phyloP scores from a whole-genome alignment of 2,113 vertebrate genomes.

The Seriola rivoliana region DNA sequence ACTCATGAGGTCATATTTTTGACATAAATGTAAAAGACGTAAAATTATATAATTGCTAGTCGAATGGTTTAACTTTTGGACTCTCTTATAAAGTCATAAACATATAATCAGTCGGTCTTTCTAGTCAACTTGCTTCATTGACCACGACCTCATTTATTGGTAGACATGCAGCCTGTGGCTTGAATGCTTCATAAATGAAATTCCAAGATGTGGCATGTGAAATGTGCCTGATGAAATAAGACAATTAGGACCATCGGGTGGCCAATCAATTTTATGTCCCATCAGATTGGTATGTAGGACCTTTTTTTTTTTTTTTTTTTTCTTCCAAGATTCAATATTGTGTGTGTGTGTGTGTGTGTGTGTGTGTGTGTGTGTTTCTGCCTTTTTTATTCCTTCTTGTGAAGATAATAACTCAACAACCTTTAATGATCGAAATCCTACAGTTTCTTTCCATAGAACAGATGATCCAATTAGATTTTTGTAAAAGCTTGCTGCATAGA shows the following conservation, averaged over 20 bases:
- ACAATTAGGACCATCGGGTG: background rate
- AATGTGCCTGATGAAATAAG: background rate
- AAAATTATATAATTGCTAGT: background rate
- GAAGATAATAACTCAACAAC: slow-evolving; percentile 16
- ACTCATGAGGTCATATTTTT: background rate
- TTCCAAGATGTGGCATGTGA: background rate
- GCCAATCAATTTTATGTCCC: slow-evolving; percentile 23
- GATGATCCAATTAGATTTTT: slow-evolving; percentile 49
- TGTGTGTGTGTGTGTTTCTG: background rate
- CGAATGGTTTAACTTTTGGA: background rate
- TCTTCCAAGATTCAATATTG: background rate
- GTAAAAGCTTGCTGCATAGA: slow-evolving; percentile 45
- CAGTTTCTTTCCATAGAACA: background rate
- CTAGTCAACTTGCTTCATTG: background rate
- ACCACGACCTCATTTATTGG: background rate
- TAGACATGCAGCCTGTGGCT: background rate
- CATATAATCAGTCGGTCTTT: background rate
- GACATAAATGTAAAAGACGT: background rate
- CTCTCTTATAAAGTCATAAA: background rate
- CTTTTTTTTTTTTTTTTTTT: background rate
- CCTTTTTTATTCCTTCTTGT: slow-evolving; percentile 2
- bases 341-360: background rate
- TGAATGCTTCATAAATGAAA: slow-evolving; percentile 4
- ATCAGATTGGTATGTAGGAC: background rate
- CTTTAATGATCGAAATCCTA: slow-evolving; percentile 3